Conservation (phyloP, 1,140 invertebrate genomes). For the Ctenoplectra terminalis region DNA sequence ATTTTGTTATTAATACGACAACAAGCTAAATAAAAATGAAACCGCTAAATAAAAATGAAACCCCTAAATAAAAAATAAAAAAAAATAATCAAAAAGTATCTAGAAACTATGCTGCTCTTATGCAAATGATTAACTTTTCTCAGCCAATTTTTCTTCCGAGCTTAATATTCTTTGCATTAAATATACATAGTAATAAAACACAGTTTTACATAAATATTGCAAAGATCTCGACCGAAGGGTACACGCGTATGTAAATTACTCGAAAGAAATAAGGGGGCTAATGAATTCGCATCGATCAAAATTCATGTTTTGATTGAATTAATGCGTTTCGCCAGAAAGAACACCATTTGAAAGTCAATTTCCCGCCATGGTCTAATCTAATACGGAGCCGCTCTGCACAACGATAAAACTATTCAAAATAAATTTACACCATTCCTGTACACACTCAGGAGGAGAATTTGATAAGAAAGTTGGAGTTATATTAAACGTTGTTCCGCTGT, state of each 20-base stretch:
- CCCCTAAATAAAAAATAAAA: too few species aligned
- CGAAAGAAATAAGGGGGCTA: not conserved
- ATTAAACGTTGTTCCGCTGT: conserved; percentile 64
- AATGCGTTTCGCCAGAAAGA: not conserved
- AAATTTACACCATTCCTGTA: conserved; percentile 44
- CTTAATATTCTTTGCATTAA: not conserved
- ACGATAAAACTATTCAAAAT: conserved; percentile 25
- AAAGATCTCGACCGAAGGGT: too few species aligned
- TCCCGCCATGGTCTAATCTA: not conserved
- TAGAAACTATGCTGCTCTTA: too few species aligned
- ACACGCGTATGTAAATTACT: not conserved
- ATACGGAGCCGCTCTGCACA: not conserved
- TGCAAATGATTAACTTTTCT: too few species aligned
- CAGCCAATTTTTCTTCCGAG: not conserved
- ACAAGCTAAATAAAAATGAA: too few species aligned
- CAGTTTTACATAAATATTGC: not conserved
- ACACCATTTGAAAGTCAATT: conserved; percentile 30
- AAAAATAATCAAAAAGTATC: too few species aligned
- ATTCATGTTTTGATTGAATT: conserved; percentile 22
- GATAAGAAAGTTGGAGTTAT: conserved; percentile 60
- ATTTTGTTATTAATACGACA: too few species aligned
- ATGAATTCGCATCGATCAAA: not conserved
- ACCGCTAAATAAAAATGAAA: too few species aligned
- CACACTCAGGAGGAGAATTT: conserved; percentile 18
- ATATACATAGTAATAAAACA: too few species aligned